Evolutionary conservation across 2,888 invertebrate species (phyloP).

Genomic region (Diarsia mendica): DNA sequence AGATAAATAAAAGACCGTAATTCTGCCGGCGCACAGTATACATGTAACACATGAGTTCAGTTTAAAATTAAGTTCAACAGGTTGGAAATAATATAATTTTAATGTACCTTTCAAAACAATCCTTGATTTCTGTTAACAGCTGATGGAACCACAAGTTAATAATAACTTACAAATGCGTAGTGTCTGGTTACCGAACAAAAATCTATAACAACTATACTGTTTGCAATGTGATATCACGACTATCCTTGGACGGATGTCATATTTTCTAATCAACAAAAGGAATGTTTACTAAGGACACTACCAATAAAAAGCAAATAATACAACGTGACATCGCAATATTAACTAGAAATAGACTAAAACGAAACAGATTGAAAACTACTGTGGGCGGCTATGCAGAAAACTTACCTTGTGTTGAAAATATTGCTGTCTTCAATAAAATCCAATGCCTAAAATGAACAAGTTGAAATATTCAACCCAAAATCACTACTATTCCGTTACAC

Average conservation of each 20-base stretch:
- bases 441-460: conserved; percentile 37
- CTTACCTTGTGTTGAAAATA: conserved; percentile 78
- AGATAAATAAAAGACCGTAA: conserved; percentile 9
- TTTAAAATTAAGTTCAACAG: conserved; percentile 30
- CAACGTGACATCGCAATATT: conserved; percentile 59
- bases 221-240: conserved; percentile 68
- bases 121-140: conserved; percentile 56
- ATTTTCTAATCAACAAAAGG: conserved; percentile 48
- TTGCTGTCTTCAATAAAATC: conserved; percentile 56
- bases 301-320: conserved; percentile 46
- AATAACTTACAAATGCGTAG: conserved; percentile 85
- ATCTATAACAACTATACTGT: conserved; percentile 71
- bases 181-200: conserved; percentile 82
- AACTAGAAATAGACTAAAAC: conserved; percentile 76
- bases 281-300: conserved; percentile 52
- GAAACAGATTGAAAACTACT: conserved; percentile 81
- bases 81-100: conserved; percentile 4
- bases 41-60: not conserved
- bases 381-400: conserved; percentile 83
- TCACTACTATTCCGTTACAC: conserved; percentile 80
- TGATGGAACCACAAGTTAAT: conserved; percentile 79
- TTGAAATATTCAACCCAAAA: conserved; percentile 64
- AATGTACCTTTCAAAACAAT: conserved; percentile 20
- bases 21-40: conserved; percentile 34
- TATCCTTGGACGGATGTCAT: conserved; percentile 60